Conservation (phyloP, 2,797 vertebrate species). For the Ficedula albicollis region DNA sequence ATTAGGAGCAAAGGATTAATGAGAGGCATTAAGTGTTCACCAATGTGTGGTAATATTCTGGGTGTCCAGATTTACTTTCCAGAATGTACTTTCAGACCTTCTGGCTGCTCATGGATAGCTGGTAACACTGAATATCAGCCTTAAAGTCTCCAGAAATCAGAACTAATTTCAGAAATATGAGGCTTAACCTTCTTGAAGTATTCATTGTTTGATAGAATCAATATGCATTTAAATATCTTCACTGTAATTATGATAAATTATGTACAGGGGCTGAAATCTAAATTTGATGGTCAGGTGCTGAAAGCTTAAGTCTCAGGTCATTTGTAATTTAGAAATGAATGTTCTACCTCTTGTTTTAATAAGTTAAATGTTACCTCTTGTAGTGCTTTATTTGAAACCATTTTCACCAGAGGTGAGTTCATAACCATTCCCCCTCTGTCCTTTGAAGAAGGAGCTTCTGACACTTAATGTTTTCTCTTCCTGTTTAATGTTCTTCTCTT, state of each 20-base stretch:
- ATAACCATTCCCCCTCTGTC: not conserved
- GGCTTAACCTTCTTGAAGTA: not conserved
- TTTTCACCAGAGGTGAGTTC: not conserved
- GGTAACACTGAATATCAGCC: not conserved
- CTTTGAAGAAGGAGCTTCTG: not conserved
- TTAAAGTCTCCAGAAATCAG: not conserved
- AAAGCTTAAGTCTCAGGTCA: not conserved
- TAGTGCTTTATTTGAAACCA: not conserved
- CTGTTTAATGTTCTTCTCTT: not conserved
- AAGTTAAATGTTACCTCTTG: not conserved
- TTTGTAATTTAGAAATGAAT: not conserved
- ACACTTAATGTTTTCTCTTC: not conserved
- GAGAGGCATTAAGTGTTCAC: not conserved
- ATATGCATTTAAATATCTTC: not conserved
- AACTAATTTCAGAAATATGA: not conserved
- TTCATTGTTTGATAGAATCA: constrained; percentile 11
- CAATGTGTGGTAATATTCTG: fast-evolving
- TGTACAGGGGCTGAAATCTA: not conserved
- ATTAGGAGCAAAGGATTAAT: not conserved
- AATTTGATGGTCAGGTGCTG: not conserved
- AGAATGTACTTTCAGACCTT: not conserved
- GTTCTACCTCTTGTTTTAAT: not conserved
- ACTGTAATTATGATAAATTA: constrained; percentile 20
- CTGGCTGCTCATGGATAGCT: not conserved
- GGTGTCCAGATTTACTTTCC: not conserved